Percentiles rank a stretch among this genome's conserved stretches.
These are phyloP conservation scores for Rhysida immarginata DNA, from an alignment of 1,140 invertebrate genomes.

Conservation along the genomic window DNA sequence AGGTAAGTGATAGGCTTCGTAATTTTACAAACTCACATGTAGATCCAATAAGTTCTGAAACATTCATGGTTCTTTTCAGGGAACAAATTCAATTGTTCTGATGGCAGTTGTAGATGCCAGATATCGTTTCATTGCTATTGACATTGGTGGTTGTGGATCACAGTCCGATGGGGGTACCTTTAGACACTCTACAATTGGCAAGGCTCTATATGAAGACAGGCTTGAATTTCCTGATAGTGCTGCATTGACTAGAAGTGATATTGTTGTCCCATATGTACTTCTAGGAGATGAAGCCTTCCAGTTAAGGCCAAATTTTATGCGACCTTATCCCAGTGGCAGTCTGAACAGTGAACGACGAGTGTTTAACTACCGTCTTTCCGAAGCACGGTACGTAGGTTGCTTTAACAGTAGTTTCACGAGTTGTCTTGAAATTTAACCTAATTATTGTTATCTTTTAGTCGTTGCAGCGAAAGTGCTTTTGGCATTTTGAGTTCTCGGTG, in stretches of 20 bases:
- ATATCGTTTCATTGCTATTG: constrained; percentile 16
- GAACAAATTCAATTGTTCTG: constrained; percentile 12
- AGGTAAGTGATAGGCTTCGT: constrained; percentile 9
- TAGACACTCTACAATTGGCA: constrained; percentile 4
- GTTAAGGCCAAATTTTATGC: constrained; percentile 21
- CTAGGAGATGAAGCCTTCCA: no score
- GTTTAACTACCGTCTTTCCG: constrained; percentile 25
- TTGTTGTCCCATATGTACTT: constrained; percentile 26
- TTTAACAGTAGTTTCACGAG: background rate
- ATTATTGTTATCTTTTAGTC: background rate
- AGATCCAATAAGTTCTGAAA: background rate
- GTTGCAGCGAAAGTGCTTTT: constrained; percentile 22
- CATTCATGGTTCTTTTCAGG: constrained; percentile 6
- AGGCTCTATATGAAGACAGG: constrained; percentile 7
- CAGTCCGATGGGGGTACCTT: constrained; percentile 18
- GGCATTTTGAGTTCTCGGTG: constrained; percentile 16
- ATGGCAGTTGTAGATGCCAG: constrained; percentile 16
- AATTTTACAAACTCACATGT: no score
- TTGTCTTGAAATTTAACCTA: background rate
- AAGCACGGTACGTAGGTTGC: constrained; percentile 15
- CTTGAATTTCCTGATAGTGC: background rate
- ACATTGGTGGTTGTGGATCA: constrained; percentile 18
- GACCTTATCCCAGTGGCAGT: constrained; percentile 20
- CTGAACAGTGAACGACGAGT: constrained; percentile 17
- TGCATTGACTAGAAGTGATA: no score